Evolutionary conservation across 2,797 vertebrate genomes (phyloP).

Genomic region (Allobates femoralis): DNA sequence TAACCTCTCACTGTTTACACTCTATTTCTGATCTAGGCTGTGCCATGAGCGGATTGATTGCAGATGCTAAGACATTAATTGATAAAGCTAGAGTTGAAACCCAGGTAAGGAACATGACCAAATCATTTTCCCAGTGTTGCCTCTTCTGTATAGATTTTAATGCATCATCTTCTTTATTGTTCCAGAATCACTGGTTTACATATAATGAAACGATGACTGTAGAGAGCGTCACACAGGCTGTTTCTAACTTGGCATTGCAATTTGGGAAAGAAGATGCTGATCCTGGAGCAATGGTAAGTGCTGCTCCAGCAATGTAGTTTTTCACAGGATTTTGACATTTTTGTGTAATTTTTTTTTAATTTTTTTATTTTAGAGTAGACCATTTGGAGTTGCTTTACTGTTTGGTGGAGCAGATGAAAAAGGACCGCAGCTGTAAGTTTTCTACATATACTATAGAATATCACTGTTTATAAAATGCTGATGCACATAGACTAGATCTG

Average conservation of each 20-base stretch:
- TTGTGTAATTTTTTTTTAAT: not conserved
- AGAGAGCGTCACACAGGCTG: slow-evolving; percentile 97
- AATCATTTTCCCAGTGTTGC: too few species aligned
- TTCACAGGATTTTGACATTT: not conserved
- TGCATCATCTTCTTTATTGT: not conserved
- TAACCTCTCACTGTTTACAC: not conserved
- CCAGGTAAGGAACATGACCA: slow-evolving; percentile 79
- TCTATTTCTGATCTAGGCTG: slow-evolving; percentile 80
- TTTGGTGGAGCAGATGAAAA: slow-evolving; percentile 98
- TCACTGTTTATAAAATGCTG: not conserved
- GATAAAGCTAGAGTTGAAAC: slow-evolving; percentile 99
- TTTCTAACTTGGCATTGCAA: slow-evolving; percentile 96
- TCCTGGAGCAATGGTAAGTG: slow-evolving; percentile 92
- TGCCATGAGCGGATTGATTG: slow-evolving; percentile 98
- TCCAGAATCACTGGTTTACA: slow-evolving; percentile 98
- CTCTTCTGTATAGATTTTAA: not conserved
- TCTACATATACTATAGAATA: not conserved
- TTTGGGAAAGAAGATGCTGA: slow-evolving; percentile 98
- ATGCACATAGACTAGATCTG: too few species aligned
- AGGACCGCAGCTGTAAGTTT: slow-evolving; percentile 91
- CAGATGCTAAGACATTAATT: slow-evolving; percentile 97
- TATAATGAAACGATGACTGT: slow-evolving; percentile 89
- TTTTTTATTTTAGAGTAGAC: slow-evolving; percentile 84
- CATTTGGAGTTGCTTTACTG: slow-evolving; percentile 94
- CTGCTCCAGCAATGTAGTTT: not conserved